A percentile compares a stretch with the other conserved stretches of the same genome.
These are phyloP conservation scores for Halcyon badia DNA, from an alignment of 2,797 vertebrate genomes.

Conservation along the genomic window DNA sequence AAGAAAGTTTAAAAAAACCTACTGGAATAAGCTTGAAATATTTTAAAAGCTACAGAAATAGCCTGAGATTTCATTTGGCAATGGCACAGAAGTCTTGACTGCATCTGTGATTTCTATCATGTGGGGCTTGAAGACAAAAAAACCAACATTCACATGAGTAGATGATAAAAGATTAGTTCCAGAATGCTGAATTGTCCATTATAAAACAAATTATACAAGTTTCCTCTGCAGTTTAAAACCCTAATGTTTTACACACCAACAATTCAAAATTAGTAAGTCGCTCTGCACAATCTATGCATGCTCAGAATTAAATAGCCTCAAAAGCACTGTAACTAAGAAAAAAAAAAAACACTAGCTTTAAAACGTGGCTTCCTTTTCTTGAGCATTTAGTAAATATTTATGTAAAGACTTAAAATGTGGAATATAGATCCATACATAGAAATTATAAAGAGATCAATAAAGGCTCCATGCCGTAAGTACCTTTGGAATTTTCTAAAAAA, in stretches of 20 bases:
- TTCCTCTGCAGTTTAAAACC: conserved; percentile 9
- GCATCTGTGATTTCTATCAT: conserved; percentile 13
- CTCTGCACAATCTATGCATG: not conserved
- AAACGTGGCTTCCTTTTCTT: not conserved
- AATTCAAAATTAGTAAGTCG: not conserved
- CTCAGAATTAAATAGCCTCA: not conserved
- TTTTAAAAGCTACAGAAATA: conserved; percentile 33
- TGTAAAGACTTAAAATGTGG: not conserved
- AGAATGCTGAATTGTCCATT: conserved; percentile 12
- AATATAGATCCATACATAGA: not conserved
- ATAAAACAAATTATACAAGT: not conserved
- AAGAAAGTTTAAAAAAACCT: not conserved
- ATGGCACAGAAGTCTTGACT: not conserved
- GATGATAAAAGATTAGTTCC: conserved; percentile 30
- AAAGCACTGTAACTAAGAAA: not conserved
- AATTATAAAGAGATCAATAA: not conserved
- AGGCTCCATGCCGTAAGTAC: not conserved
- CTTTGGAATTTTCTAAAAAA: not conserved
- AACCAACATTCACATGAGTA: not conserved
- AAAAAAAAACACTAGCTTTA: not conserved
- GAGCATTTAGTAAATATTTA: not conserved
- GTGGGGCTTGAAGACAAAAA: not conserved
- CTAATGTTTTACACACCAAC: not conserved
- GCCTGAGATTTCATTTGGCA: conserved; percentile 1
- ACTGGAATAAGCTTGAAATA: not conserved